Percentiles rank a stretch among this genome's conserved stretches.
Conservation (phyloP, 2,113 vertebrate species). For the Nycticorax nycticorax region DNA sequence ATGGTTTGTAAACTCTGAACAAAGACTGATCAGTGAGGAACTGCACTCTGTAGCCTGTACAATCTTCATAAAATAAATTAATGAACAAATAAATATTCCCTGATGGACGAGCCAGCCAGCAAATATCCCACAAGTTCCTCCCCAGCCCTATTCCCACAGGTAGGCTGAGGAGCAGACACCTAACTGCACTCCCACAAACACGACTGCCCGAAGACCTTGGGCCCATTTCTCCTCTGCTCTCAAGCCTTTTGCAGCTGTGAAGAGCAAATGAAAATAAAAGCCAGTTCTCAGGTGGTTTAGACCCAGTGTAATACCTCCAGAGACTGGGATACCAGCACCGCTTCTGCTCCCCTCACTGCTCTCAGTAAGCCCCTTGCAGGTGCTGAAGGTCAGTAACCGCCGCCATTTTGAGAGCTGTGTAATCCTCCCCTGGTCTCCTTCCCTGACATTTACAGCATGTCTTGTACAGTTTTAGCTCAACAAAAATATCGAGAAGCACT, state of each 20-base stretch:
- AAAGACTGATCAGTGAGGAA: conserved; percentile 57
- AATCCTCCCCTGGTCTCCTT: not conserved
- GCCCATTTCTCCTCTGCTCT: not conserved
- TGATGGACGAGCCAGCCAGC: conserved; percentile 24
- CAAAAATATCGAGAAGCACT: not conserved
- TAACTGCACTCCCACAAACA: conserved; percentile 14
- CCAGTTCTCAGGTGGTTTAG: not conserved
- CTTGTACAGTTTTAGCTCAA: not conserved
- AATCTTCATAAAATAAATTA: conserved; percentile 72
- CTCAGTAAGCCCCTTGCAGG: not conserved
- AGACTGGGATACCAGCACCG: not conserved
- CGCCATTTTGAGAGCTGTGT: not conserved
- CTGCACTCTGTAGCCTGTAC: conserved; percentile 34
- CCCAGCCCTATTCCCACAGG: not conserved
- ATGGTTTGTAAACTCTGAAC: conserved; percentile 61
- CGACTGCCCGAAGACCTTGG: not conserved
- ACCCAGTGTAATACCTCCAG: not conserved
- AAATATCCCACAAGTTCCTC: conserved; percentile 37
- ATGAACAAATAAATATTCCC: conserved; percentile 70
- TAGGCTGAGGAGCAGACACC: not conserved
- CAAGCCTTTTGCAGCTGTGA: not conserved
- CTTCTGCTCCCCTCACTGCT: not conserved
- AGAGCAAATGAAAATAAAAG: not conserved
- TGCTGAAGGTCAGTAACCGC: not conserved
- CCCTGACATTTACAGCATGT: not conserved